Base-by-base conservation (phyloP, 2,113 vertebrate species). In the Gasterosteus nipponicus region DNA sequence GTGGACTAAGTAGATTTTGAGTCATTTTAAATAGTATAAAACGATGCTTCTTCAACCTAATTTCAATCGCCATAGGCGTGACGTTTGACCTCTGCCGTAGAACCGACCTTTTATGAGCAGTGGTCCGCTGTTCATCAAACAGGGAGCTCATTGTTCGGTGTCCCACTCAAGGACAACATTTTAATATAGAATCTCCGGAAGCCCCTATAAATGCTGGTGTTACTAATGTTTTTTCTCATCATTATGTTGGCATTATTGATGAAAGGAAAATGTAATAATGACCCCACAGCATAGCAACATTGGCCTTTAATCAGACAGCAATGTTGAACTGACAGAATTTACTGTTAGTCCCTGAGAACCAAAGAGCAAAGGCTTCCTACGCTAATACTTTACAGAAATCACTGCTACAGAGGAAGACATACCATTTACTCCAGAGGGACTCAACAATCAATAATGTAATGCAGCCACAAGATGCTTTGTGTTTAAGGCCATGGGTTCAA, bases 381-480 rank as follows among this genome's bases (percentile, higher is more conserved):
- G 69, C 38, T 65, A 41, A 42, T 62, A 10, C 31, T 38, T 42
- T 26, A 58, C 33, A 71, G 26, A 66, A 61, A 46, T 69, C n/a
- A 41, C 19, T 3, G 2, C 15, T 51, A 18, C 54, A 26, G 72
- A 63, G 59, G 62, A 57, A 46, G 35, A 65, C 61, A 42, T 22
- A 49, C 26, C 22, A 66, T 47, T 75, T 61, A 53, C 60, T 77
- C 68, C 53, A 58, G 68, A 29, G 41, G 81, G 60, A 60, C 69
- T 54, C 46, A 59, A 61, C 44, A 68, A 83, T 83, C 75, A 86
- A 83, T 82, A 88, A 73, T 44, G 66, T 56, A 83, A 79, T 38
- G 33, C 80, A 75, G 75, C 63, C n/a, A 19, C 18, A 29, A 72
- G 77, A 77, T 80, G 70, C 73, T 77, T 85, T 75, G 69, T 72